Conservation (phyloP, 2,797 vertebrate genomes). For the Lepidocolaptes lacrymiger region DNA sequence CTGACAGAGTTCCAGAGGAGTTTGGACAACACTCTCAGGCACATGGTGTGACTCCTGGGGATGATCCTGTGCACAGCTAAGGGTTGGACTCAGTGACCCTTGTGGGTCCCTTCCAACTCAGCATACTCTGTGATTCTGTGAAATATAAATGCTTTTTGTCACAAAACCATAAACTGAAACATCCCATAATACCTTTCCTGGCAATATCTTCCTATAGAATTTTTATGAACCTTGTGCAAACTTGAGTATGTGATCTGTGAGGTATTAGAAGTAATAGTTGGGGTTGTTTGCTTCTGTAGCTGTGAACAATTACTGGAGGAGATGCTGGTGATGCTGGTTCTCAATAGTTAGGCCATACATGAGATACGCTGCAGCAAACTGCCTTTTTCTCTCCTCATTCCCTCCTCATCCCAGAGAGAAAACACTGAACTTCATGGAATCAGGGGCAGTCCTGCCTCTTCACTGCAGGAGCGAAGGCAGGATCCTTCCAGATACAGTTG, state of each 20-base stretch:
- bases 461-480: background rate
- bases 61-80: background rate
- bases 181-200: background rate
- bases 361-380: background rate
- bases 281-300: background rate
- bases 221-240: background rate
- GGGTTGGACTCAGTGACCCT: background rate
- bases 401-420: background rate
- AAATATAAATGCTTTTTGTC: background rate
- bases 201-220: background rate
- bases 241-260: background rate
- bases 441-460: background rate
- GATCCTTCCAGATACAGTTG: background rate
- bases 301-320: background rate
- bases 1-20: background rate
- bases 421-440: background rate
- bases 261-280: background rate
- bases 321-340: background rate
- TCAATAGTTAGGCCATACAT: background rate
- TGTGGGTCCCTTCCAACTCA: background rate
- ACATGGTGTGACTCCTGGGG: background rate
- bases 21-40: background rate
- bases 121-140: background rate
- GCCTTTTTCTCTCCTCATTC: background rate
- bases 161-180: background rate